Conservation (phyloP, 2,888 invertebrate species). For the Phania funesta region DNA sequence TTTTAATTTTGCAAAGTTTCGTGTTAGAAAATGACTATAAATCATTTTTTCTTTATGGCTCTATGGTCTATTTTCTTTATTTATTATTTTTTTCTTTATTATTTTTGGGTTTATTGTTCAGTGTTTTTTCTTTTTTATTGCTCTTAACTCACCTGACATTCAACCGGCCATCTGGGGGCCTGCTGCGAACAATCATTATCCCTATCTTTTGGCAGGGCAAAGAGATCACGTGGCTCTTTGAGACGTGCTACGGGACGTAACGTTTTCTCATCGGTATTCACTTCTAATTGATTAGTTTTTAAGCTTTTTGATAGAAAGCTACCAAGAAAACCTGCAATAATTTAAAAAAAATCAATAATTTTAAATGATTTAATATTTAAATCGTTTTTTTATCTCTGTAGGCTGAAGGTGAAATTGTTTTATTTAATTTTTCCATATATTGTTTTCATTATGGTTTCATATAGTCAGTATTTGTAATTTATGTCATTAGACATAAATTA, state of each 20-base stretch:
- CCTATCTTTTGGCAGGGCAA: constrained; percentile 85
- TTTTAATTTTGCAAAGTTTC: not conserved
- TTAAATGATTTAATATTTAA: not conserved
- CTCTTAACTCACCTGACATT: constrained; percentile 86
- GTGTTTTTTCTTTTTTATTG: not conserved
- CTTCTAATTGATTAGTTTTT: constrained; percentile 86
- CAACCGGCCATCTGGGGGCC: constrained; percentile 92
- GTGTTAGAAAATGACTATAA: constrained; percentile 21
- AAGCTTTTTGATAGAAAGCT: constrained; percentile 81
- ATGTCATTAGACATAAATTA: too few species aligned
- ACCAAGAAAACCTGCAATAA: constrained; percentile 77
- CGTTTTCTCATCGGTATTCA: constrained; percentile 85
- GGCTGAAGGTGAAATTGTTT: too few species aligned
- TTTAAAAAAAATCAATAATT: not conserved
- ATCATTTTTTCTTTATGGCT: not conserved
- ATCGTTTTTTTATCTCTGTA: too few species aligned
- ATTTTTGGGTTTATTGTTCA: constrained; percentile 15
- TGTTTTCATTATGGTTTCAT: too few species aligned
- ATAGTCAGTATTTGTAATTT: too few species aligned
- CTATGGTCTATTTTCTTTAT: not conserved
- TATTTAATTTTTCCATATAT: too few species aligned
- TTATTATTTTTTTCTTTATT: not conserved
- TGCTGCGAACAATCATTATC: constrained; percentile 86
- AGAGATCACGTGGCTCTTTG: constrained; percentile 86
- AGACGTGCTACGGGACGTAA: constrained; percentile 84